Evolutionary conservation across 2,113 vertebrate genomes (phyloP).

Genomic region (Erinaceus europaeus): DNA sequence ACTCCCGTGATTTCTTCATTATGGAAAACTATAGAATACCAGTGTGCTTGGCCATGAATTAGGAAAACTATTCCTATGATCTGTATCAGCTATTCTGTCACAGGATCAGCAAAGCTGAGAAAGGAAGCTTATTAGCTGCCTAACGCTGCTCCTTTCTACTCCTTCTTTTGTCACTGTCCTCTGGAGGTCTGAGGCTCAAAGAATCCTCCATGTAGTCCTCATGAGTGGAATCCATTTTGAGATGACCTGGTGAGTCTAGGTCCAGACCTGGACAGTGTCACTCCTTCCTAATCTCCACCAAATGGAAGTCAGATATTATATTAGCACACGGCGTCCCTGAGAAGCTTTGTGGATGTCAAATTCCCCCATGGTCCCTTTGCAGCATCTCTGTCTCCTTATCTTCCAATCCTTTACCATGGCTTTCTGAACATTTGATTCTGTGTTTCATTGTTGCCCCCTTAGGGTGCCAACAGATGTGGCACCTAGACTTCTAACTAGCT

Average conservation of each 20-base stretch:
- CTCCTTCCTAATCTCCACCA: background rate
- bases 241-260: background rate
- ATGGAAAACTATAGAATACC: background rate
- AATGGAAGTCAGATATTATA: background rate
- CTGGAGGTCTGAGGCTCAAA: background rate
- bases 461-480: background rate
- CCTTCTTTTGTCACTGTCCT: no score
- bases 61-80: background rate
- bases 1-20: background rate
- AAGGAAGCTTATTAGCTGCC: background rate
- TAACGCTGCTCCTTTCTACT: background rate
- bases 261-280: background rate
- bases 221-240: background rate
- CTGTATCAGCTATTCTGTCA: background rate
- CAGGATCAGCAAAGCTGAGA: no score
- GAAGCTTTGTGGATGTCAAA: no score
- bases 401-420: background rate
- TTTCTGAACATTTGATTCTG: background rate
- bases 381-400: background rate
- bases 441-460: background rate
- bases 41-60: background rate
- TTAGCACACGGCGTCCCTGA: no score
- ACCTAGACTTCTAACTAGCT: background rate
- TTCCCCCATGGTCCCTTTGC: background rate
- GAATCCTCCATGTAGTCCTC: background rate